Evolutionary conservation across 1,140 invertebrate genomes (phyloP), one percentile per base, ranked within the genome.

Genomic region (Scaptomyza montana): DNA sequence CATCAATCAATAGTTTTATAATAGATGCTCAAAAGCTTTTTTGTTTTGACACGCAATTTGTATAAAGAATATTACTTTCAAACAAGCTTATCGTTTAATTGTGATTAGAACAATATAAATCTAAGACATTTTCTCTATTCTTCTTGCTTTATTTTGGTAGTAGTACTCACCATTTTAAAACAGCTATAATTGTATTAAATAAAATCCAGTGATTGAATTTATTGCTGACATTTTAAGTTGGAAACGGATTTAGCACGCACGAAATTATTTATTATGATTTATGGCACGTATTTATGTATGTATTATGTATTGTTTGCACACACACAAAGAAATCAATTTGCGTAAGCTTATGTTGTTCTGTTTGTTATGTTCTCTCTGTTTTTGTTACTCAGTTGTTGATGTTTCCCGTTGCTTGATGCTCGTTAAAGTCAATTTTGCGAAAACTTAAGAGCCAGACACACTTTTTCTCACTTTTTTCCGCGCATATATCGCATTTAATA

Each of bases 181-280:
- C 49, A 64, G 77, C 63, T 69, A 64, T 67, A 69, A 49, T 65
- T 50, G 65, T 54, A 43, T 53, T 63, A 67, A 54, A 13, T 55
- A 39, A 66, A 73, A 71, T 81, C 75, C 78, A 72, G 73, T 85
- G 78, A 39, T 60, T 63, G 67, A 78, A 77, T 68, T 74, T 74
- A 64, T 74, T 54, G 71, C 41, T 60, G 71, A 59, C 75, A 77
- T 77, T 74, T 69, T 77, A 64, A 46, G 41, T 50, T 56, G 45
- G 28, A 53, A 62, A 47, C 43, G 66, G 51, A 68, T 73, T 73
- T 55, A 59, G 64, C 64, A 68, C 56, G 61, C 33, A 36, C 33
- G 33, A 36, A 36, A 55, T 55, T 69, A 28, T 56, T 39, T 39
- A 46, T 25, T 53, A 67, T 73, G 56, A 68, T 73, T 73, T 56